Evolutionary conservation across 1,140 invertebrate species (phyloP).

Genomic region (Stenopsyche tienmushanensis): DNA sequence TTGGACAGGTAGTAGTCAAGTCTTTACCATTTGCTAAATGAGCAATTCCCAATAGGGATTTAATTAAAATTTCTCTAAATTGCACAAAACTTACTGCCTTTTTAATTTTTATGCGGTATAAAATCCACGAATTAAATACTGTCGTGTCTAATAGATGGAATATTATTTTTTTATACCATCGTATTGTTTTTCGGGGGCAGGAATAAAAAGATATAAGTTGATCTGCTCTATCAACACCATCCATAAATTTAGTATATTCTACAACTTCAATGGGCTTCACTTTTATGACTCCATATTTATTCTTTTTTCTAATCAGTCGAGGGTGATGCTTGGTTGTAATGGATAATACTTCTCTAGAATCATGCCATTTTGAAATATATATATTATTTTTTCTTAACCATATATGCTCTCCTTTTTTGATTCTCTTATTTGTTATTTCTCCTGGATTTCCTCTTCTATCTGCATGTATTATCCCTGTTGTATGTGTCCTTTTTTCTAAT

Average conservation of each 20-base stretch:
- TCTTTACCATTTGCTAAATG: not conserved
- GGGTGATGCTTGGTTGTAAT: not conserved
- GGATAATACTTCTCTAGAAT: not conserved
- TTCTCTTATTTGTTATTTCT: not conserved
- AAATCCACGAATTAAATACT: conserved; percentile 37
- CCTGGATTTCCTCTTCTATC: conserved; percentile 43
- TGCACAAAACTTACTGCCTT: not conserved
- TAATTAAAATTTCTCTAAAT: not conserved
- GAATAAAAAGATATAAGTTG: conserved; percentile 44
- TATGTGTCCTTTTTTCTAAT: conserved; percentile 39
- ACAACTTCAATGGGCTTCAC: not conserved
- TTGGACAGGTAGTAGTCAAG: not conserved
- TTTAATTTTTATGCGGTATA: not conserved
- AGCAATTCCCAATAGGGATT: not conserved
- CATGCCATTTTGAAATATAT: not conserved
- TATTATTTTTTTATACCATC: conserved; percentile 45
- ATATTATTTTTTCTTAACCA: not conserved
- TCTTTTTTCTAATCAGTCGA: not conserved
- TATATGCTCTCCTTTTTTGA: not conserved
- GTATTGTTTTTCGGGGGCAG: conserved; percentile 41
- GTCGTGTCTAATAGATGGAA: conserved; percentile 41
- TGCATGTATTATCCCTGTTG: conserved; percentile 41
- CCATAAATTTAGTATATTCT: conserved; percentile 34
- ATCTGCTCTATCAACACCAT: conserved; percentile 42
- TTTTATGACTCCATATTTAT: not conserved